phyloP scores from a whole-genome alignment of 2,888 invertebrate species.

The Leucophenga maculata region DNA sequence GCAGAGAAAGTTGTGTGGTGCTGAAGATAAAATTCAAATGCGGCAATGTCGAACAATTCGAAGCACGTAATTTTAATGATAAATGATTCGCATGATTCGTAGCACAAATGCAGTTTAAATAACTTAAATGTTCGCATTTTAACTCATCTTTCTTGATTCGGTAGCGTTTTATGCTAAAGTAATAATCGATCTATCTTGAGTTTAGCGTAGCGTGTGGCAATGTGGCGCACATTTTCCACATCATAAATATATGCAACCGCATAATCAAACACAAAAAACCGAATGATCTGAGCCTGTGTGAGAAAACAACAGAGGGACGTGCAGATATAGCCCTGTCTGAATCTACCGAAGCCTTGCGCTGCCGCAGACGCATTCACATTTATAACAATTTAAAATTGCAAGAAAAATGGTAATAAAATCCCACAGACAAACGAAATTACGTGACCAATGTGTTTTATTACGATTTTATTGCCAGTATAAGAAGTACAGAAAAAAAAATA shows the following conservation, averaged over 20 bases:
- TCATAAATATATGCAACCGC: conserved; percentile 59
- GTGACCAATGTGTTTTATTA: conserved; percentile 73
- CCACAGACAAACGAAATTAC: conserved; percentile 72
- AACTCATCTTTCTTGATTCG: too few relatives aligned
- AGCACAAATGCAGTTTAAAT: conserved; percentile 1
- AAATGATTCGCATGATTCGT: not conserved
- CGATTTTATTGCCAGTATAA: conserved; percentile 69
- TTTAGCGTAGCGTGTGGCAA: not conserved
- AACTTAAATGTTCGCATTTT: conserved; percentile 6
- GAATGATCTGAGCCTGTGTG: not conserved
- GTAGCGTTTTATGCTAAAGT: too few relatives aligned
- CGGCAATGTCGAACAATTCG: not conserved
- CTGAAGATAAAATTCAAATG: conserved; percentile 29
- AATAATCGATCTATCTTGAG: conserved; percentile 3
- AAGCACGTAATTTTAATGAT: conserved; percentile 6
- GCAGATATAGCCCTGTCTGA: conserved; percentile 32
- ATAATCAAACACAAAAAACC: conserved; percentile 46
- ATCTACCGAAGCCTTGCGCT: conserved; percentile 31
- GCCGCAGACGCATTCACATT: conserved; percentile 54
- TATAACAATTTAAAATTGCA: conserved; percentile 69
- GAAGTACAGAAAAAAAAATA: conserved; percentile 45
- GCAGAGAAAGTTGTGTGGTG: not conserved
- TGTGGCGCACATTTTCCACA: conserved; percentile 50
- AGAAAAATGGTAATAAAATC: conserved; percentile 71
- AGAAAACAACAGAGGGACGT: not conserved